Conservation (phyloP, 2,797 vertebrate species). For the Acrossocheilus fasciatus region DNA sequence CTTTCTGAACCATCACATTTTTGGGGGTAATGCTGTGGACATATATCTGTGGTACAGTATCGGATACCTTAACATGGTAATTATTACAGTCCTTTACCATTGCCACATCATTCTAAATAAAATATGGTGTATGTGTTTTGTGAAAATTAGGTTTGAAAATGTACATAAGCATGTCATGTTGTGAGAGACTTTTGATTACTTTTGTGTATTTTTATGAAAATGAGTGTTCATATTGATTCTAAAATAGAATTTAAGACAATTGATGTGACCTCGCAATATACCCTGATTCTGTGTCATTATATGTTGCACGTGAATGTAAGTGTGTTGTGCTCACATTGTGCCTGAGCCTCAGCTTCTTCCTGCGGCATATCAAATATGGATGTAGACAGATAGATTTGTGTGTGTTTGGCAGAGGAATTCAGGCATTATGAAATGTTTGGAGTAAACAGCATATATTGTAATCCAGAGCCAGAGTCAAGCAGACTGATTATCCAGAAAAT, state of each 20-base stretch:
- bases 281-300: neutral
- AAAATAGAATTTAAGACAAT: neutral
- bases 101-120: neutral
- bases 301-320: neutral
- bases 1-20: neutral
- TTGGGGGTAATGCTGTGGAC: neutral
- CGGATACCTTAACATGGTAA: neutral
- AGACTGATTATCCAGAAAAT: constrained; percentile 22
- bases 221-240: neutral
- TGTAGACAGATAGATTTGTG: constrained; percentile 4
- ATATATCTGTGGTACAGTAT: neutral
- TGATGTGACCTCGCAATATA: neutral
- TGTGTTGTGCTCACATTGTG: constrained; percentile 1
- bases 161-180: neutral
- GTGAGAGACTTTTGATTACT: too few species aligned
- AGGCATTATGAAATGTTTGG: constrained; percentile 23
- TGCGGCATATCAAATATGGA: neutral
- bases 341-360: neutral
- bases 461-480: constrained; percentile 2
- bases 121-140: too few species aligned
- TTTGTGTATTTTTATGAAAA: too few species aligned
- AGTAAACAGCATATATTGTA: constrained; percentile 16
- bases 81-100: neutral
- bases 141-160: neutral
- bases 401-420: neutral